Evolutionary conservation across 2,113 vertebrate species (phyloP), one percentile per base, ranked within the genome.

Genomic region (Sinosuthora webbiana): DNA sequence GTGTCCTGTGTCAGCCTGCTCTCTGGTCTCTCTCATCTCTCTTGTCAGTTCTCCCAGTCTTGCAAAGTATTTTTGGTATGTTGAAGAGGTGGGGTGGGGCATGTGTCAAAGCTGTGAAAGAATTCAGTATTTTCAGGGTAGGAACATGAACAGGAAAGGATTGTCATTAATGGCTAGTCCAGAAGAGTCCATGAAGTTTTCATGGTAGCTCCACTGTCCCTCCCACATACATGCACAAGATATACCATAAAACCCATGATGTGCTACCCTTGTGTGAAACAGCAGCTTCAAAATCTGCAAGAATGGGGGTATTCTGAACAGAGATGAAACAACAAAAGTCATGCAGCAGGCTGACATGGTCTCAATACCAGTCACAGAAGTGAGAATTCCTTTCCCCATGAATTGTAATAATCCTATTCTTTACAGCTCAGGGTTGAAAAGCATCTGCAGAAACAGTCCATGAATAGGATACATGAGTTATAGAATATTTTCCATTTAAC

Each of bases 1-100:
- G 23, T 20, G 30, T n/a, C 1, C 0, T n/a, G 13, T 18, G 5
- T 24, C 42, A 82, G 9, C 27, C 41, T 50, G 47, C 41, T 33
- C 17, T 59, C 55, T 52, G 16, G 10, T 42, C 47, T 39, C 15
- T 31, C 17, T 45, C 42, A 6, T 56, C 27, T n/a, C 37, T 42
- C 22, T 53, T 47, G 23, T 35, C 47, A 35, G 16, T 30, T 37
- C 27, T 91, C 5, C n/a, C 39, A 12, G 45, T 68, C 44, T 55
- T 57, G 31, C 5, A 30, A 70, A 78, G 39, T 31, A 7, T 21
- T 86, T 69, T 56, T 62, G 49, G 7, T 27, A 20, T 49, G 20
- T 45, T 52, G 30, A 25, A 69, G 47, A 10, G 6, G 21, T 47
- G 20, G 9, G 3, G 8, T 14, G 17, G 9, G 4, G 5, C 7